A percentile compares a stretch with the other conserved stretches of the same genome.
Evolutionary conservation across 2,797 vertebrate species (phyloP).

Genomic region (Gymnodraco acuticeps): DNA sequence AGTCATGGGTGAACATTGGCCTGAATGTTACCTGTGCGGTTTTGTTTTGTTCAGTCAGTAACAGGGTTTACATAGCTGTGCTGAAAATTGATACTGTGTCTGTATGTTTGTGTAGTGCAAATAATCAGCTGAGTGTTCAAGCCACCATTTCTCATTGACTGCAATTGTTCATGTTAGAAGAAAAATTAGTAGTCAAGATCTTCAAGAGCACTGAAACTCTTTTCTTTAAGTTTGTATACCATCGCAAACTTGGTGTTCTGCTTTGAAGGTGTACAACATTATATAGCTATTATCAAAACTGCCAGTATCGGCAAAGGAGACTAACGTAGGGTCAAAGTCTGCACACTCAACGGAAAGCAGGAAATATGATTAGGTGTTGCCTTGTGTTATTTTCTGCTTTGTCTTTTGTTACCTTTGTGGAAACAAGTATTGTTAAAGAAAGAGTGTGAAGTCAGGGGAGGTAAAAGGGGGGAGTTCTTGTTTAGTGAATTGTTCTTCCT

Average conservation of each 20-base stretch:
- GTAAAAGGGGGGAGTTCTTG: constrained; percentile 19
- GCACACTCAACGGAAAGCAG: constrained; percentile 11
- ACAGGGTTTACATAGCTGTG: neutral
- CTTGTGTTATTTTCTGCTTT: constrained; percentile 3
- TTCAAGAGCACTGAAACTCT: neutral
- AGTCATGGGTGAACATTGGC: constrained; percentile 18
- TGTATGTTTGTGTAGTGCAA: neutral
- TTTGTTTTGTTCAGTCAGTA: constrained; percentile 13
- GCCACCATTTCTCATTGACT: neutral
- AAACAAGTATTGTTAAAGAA: constrained; percentile 23
- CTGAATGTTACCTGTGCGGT: constrained; percentile 19
- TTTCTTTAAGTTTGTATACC: neutral
- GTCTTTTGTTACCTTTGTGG: constrained; percentile 5
- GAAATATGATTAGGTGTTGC: constrained; percentile 38
- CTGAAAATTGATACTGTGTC: neutral
- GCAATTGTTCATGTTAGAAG: neutral
- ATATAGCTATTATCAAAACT: neutral
- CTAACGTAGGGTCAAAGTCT: constrained; percentile 28
- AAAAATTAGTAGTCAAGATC: neutral
- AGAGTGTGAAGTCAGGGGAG: constrained; percentile 52
- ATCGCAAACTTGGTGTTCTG: neutral
- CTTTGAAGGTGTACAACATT: neutral
- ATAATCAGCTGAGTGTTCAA: neutral
- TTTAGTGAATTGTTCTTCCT: constrained; percentile 24
- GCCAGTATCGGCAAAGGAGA: constrained; percentile 7